Evolutionary conservation across 2,113 vertebrate genomes (phyloP), one percentile per base, ranked within the genome.

Genomic region (Pelodiscus sinensis): DNA sequence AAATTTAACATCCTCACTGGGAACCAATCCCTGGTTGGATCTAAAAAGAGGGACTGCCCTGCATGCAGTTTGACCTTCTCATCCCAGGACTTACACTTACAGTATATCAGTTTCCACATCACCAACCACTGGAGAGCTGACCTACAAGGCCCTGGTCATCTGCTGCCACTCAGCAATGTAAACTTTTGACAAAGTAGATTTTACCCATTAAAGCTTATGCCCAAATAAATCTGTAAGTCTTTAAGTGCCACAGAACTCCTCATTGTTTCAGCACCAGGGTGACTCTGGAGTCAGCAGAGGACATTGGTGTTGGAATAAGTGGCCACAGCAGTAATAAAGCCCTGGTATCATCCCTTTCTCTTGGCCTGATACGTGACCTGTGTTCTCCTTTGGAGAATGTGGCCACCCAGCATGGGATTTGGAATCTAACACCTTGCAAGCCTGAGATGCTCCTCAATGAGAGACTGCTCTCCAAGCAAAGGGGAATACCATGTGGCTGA

Each of bases 271-370:
- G 68, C 68, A 73, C n/a, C 21, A 8, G 9, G 68, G 35, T 38
- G 68, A 38, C 35, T 38, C 35, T 13, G 21, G 35, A 11, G 71
- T 44, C 71, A 87, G 62, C 77, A 82, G 62, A 4, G 18, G n/a
- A 58, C 12, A 22, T 22, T n/a, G 18, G 78, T 92, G 50, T 15
- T 2, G 56, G 35, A 57, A 94, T 80, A 86, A 89, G 57, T 79
- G 91, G 50, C 24, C 5, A 25, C 0, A 0, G 4, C 71, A 54
- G 6, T 58, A 19, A 82, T 50, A 90, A 79, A 89, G 35, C 60
- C 88, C 52, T 50, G 52, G 35, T 22, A 35, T 44, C 82, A 38
- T 93, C 44, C 65, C 55, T 85, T 85, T 85, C 62, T 90, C 82
- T 44, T 35, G 73, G 18, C 3, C 65, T 24, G 77, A 88, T 55